Conservation (phyloP, 2,113 vertebrate genomes). For the Apteryx mantelli region DNA sequence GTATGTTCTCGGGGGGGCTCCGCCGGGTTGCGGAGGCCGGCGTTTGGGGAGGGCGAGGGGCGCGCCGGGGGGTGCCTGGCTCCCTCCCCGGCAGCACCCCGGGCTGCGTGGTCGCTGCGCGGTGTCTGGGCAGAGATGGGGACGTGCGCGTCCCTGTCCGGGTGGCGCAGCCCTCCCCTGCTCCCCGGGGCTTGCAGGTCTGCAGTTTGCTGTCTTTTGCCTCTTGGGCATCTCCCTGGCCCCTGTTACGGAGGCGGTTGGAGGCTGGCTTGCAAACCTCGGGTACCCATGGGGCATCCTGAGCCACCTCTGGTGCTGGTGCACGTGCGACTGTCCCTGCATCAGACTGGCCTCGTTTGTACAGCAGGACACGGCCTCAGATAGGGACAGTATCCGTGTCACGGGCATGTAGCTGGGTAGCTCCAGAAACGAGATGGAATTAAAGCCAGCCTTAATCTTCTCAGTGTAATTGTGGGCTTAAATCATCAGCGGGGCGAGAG, state of each 20-base stretch:
- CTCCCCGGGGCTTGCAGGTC: background rate
- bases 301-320: too few relatives aligned
- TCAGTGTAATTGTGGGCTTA: background rate
- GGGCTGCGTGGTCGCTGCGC: background rate
- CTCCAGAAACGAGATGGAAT: conserved; percentile 28
- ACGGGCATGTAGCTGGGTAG: background rate
- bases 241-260: background rate
- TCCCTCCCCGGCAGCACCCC: background rate
- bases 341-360: too few relatives aligned
- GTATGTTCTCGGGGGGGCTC: background rate
- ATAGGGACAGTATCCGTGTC: too few relatives aligned
- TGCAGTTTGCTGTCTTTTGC: background rate
- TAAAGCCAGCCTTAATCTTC: conserved; percentile 5
- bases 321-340: too few relatives aligned
- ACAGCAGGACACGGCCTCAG: too few relatives aligned
- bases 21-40: accelerated
- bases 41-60: background rate
- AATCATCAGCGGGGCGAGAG: background rate
- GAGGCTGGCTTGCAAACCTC: background rate
- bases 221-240: too few relatives aligned
- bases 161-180: too few relatives aligned
- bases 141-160: background rate
- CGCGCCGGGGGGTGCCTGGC: background rate
- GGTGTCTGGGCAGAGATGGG: background rate
- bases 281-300: too few relatives aligned